phyloP scores from a whole-genome alignment of 2,888 invertebrate genomes.

The Diabrotica balteata region DNA sequence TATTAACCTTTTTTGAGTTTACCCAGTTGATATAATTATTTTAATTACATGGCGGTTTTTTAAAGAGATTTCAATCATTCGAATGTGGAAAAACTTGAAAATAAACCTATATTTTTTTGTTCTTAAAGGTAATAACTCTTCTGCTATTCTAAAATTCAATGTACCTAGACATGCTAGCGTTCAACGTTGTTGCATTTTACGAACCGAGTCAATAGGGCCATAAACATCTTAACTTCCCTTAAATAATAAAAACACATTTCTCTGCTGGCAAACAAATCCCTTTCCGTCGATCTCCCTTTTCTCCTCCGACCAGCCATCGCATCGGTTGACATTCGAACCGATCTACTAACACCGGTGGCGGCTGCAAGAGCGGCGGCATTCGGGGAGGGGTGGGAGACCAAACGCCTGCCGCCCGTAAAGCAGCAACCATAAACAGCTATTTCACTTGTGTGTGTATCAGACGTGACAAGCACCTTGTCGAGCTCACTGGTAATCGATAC shows the following conservation, averaged over 20 bases:
- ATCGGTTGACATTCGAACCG: constrained; percentile 36
- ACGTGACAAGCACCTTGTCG: constrained; percentile 61
- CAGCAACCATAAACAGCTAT: constrained; percentile 59
- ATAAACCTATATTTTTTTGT: too few relatives aligned
- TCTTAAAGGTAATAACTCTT: too few relatives aligned
- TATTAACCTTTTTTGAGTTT: too few relatives aligned
- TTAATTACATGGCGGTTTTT: too few relatives aligned
- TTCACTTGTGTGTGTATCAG: constrained; percentile 57
- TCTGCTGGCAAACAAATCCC: constrained; percentile 2
- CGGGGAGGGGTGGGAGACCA: constrained; percentile 36
- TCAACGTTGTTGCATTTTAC: too few relatives aligned
- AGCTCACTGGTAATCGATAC: constrained; percentile 58
- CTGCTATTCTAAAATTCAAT: too few relatives aligned
- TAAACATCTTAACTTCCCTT: neutral
- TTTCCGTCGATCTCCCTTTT: neutral
- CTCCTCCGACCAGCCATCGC: constrained; percentile 12
- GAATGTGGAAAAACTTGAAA: too few relatives aligned
- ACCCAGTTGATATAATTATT: too few relatives aligned
- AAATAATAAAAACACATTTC: neutral
- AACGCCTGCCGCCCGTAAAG: constrained; percentile 45
- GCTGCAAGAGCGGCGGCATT: neutral
- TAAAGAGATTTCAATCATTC: too few relatives aligned
- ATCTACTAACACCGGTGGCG: constrained; percentile 20
- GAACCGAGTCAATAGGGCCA: too few relatives aligned
- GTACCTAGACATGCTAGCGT: too few relatives aligned